A percentile compares a stretch with the other conserved stretches of the same genome.
Conservation (phyloP, 2,797 vertebrate species). For the Hydrocynus forskahlii region DNA sequence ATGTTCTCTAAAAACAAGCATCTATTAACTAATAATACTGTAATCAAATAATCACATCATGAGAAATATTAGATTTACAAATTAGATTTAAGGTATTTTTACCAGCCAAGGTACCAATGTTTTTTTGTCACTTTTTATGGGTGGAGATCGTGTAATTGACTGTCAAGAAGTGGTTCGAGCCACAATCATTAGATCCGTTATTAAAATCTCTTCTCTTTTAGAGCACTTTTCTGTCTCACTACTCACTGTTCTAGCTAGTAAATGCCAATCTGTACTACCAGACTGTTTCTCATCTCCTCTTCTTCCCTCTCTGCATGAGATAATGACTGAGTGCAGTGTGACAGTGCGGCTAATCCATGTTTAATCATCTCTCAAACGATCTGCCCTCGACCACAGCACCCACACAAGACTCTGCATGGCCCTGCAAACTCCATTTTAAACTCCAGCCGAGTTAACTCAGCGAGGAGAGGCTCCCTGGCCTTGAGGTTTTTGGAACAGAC, state of each 20-base stretch:
- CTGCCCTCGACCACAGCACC: conserved; percentile 28
- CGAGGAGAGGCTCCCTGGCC: neutral
- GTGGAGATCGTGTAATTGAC: too few relatives aligned
- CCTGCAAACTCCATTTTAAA: conserved; percentile 29
- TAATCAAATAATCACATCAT: too few relatives aligned
- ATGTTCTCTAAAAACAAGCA: too few relatives aligned
- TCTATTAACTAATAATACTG: too few relatives aligned
- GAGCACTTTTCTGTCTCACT: neutral
- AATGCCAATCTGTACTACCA: conserved; percentile 6
- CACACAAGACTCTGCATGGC: conserved; percentile 9
- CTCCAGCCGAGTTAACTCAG: conserved; percentile 11
- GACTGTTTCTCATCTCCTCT: conserved; percentile 18
- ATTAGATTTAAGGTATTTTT: too few relatives aligned
- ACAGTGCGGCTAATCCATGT: conserved; percentile 84
- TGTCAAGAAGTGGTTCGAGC: neutral
- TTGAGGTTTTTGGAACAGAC: neutral
- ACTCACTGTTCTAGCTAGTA: conserved; percentile 3
- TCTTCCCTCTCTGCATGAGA: conserved; percentile 3
- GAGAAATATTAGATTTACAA: too few relatives aligned
- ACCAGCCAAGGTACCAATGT: too few relatives aligned
- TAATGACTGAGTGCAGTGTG: conserved; percentile 71
- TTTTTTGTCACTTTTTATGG: too few relatives aligned
- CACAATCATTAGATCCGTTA: neutral
- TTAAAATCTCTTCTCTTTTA: neutral
- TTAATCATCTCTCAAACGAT: conserved; percentile 83